Percentiles rank a stretch among this genome's conserved stretches.
phyloP scores from a whole-genome alignment of 2,888 invertebrate genomes.

The Chrysolina americana region DNA sequence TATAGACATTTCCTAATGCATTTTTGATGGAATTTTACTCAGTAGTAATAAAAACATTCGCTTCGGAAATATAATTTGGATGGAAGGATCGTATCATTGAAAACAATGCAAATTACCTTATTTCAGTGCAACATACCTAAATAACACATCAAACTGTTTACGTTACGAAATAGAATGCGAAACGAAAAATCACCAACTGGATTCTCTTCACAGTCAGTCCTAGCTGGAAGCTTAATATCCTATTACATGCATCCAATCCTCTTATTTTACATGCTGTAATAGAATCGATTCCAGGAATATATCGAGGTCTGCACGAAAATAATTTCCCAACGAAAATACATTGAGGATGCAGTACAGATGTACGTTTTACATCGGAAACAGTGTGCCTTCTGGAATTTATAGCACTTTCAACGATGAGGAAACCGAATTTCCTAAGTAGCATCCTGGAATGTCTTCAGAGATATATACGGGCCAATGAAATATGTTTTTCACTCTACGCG shows the following conservation, averaged over 20 bases:
- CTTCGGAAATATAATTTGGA: no score
- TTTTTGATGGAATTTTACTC: no score
- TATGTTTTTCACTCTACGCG: not conserved
- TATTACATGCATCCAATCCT: not conserved
- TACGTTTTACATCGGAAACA: constrained; percentile 18
- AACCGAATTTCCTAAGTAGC: constrained; percentile 11
- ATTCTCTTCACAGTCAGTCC: no score
- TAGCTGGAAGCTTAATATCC: not conserved
- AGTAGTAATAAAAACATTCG: no score
- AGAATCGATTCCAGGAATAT: not conserved
- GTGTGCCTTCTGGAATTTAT: constrained; percentile 7
- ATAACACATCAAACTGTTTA: no score
- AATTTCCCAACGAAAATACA: not conserved
- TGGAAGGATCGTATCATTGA: no score
- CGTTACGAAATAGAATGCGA: no score
- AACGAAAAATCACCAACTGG: no score
- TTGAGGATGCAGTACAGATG: constrained; percentile 9
- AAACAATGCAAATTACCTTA: no score
- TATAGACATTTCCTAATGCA: no score
- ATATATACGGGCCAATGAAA: not conserved
- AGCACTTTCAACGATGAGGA: constrained; percentile 2
- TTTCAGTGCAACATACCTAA: no score
- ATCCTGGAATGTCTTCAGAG: not conserved
- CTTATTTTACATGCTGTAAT: not conserved
- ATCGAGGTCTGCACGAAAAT: not conserved